phyloP scores from a whole-genome alignment of 2,797 vertebrate genomes.

The Enteromius trimaculatus region DNA sequence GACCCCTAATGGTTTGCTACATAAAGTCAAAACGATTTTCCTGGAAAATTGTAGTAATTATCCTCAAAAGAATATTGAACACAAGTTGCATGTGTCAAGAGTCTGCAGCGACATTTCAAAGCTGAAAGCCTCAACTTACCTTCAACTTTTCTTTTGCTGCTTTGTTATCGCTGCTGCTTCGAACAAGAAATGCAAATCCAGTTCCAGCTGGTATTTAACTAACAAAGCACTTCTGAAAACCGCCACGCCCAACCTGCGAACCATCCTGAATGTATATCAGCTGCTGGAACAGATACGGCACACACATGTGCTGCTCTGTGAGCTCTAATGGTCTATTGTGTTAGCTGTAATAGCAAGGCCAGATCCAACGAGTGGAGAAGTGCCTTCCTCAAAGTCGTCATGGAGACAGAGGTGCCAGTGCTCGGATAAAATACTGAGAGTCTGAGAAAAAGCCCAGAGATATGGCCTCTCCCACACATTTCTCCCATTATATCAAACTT shows the following conservation, averaged over 20 bases:
- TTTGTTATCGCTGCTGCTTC: not conserved
- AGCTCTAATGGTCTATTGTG: slow-evolving; percentile 67
- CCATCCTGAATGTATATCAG: not conserved
- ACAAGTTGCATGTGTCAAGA: not conserved
- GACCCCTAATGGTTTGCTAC: no score
- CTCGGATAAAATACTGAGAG: slow-evolving; percentile 29
- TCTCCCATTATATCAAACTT: slow-evolving; percentile 35
- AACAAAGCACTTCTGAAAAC: slow-evolving; percentile 20
- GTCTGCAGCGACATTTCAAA: not conserved
- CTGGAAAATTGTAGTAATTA: not conserved
- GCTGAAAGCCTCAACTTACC: not conserved
- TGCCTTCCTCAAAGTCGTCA: slow-evolving; percentile 56
- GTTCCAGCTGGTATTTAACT: slow-evolving; percentile 11
- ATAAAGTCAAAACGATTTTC: not conserved
- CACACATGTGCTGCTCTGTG: slow-evolving; percentile 61
- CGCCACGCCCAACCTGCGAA: slow-evolving; percentile 11
- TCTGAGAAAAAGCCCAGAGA: slow-evolving; percentile 39
- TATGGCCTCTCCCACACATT: slow-evolving; percentile 31
- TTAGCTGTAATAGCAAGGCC: slow-evolving; percentile 64
- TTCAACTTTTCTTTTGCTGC: not conserved
- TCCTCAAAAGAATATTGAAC: not conserved
- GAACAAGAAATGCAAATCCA: slow-evolving; percentile 12
- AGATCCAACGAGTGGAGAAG: slow-evolving; percentile 63
- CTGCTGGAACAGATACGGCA: slow-evolving; percentile 9
- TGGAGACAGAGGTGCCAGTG: slow-evolving; percentile 55